phyloP scores from a whole-genome alignment of 1,140 invertebrate genomes.

The Drepana arcuata region DNA sequence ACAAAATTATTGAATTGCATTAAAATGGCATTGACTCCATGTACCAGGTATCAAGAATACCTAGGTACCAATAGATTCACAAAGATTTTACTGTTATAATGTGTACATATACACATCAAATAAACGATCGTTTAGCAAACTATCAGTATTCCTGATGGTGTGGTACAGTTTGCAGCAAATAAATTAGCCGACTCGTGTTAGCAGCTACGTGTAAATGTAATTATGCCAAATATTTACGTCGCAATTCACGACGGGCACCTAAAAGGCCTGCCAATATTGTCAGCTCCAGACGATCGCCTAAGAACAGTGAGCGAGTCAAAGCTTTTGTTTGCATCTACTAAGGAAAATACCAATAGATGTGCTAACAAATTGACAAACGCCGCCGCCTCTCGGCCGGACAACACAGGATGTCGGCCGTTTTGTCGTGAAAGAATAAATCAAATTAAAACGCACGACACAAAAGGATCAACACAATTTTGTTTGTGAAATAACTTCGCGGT shows the following conservation, averaged over 20 bases:
- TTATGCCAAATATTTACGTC: conserved; percentile 21
- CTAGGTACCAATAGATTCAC: no score
- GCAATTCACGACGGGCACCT: conserved; percentile 16
- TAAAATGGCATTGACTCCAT: no score
- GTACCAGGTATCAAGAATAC: no score
- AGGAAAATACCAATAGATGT: conserved; percentile 49
- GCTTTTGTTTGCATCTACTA: conserved; percentile 44
- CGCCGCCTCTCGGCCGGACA: conserved; percentile 25
- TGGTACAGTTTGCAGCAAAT: no score
- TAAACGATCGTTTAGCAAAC: no score
- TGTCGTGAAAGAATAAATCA: conserved; percentile 65
- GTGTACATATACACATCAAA: no score
- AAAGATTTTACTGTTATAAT: no score
- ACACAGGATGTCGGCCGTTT: conserved; percentile 51
- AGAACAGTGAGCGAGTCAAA: conserved; percentile 28
- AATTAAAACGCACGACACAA: conserved; percentile 60
- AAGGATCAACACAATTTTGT: conserved; percentile 59
- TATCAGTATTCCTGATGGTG: no score
- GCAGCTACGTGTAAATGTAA: conserved; percentile 7
- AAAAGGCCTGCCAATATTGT: conserved; percentile 15
- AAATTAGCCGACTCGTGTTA: conserved; percentile 2
- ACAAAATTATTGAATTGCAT: no score
- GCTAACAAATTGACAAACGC: conserved; percentile 61
- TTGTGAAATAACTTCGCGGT: conserved; percentile 51
- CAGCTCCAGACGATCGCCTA: conserved; percentile 14